A percentile compares a stretch with the other conserved stretches of the same genome.
Conservation (phyloP, 2,797 vertebrate genomes). For the Darevskia nairensis region DNA sequence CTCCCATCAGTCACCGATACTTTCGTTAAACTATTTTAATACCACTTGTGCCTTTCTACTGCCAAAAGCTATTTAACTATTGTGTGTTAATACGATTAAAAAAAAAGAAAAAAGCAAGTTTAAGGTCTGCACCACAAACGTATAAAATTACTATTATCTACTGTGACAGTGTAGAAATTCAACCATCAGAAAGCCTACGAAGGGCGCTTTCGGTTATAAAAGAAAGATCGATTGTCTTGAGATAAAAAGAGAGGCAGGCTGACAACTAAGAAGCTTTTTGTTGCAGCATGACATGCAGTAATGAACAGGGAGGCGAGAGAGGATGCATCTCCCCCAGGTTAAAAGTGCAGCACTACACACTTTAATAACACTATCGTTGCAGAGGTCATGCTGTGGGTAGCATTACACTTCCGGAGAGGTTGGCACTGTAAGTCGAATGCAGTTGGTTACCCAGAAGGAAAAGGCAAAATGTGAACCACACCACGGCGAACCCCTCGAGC, state of each 20-base stretch:
- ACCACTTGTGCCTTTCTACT: slow-evolving; percentile 67
- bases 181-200: slow-evolving; percentile 80
- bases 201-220: slow-evolving; percentile 77
- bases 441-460: slow-evolving; percentile 61
- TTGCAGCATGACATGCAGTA: slow-evolving; percentile 71
- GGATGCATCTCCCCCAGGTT: slow-evolving; percentile 54
- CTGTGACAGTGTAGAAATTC: slow-evolving; percentile 78
- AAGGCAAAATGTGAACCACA: slow-evolving; percentile 77
- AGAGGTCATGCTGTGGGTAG: slow-evolving; percentile 56
- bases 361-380: slow-evolving; percentile 60
- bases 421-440: slow-evolving; percentile 72
- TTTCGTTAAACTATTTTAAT: slow-evolving; percentile 56
- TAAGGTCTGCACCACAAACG: slow-evolving; percentile 77
- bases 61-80: slow-evolving; percentile 68
- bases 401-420: slow-evolving; percentile 68
- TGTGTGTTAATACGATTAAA: slow-evolving; percentile 75
- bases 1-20: slow-evolving; percentile 29
- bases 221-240: slow-evolving; percentile 79
- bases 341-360: slow-evolving; percentile 67
- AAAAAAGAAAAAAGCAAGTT: slow-evolving; percentile 82
- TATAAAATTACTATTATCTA: slow-evolving; percentile 80
- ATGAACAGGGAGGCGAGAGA: slow-evolving; percentile 59
- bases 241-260: slow-evolving; percentile 78
- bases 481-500: slow-evolving; percentile 49
- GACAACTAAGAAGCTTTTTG: slow-evolving; percentile 77